Base-by-base conservation (phyloP, 2,113 vertebrate genomes). In the Picathartes gymnocephalus region DNA sequence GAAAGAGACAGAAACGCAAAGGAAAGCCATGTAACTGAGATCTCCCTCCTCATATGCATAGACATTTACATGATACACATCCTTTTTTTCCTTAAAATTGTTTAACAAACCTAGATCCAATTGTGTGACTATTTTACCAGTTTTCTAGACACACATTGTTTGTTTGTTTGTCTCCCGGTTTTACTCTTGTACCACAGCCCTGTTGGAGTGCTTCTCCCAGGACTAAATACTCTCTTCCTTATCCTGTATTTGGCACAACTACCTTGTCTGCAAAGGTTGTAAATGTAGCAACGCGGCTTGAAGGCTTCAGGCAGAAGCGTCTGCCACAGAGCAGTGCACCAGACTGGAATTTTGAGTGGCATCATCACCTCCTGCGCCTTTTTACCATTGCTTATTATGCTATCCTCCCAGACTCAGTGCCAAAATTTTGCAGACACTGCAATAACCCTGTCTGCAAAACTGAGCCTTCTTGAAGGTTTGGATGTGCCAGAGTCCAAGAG, bases 291-390 rank as follows among this genome's bases (percentile, higher is more conserved):
- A 65, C 8, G 61, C 69, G 15, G 48, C 48, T 57, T 87, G 35
- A 65, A 87, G 39, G n/a, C 66, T 91, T 85, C 54, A 65, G 68
- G 66, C 78, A 90, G 78, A 95, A 90, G 31, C 0, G 0, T 79
- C 51, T 92, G 48, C 61, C 62, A 48, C 4, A 2, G 65, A 78
- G 11, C 37, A n/a, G 62, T 56, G 56, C 53, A 88, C 40, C 48
- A 85, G 90, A 72, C 48, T 92, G 71, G 70, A 96, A 96, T 95
- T 95, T 51, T 86, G 81, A 92, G 77, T 78, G 90, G 66, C 93
- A 95, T 93, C 79, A 82, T 96, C 70, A 93, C 81, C 85, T 92
- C 78, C 85, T 95, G 85, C 13, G 5, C 33, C 37, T 90, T 86
- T 87, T 79, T 69, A 42, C 30, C 47, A 21, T 15, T 68, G 53